Evolutionary conservation across 2,113 vertebrate genomes (phyloP), one percentile per base, ranked within the genome.

Genomic region (Isurus oxyrinchus): DNA sequence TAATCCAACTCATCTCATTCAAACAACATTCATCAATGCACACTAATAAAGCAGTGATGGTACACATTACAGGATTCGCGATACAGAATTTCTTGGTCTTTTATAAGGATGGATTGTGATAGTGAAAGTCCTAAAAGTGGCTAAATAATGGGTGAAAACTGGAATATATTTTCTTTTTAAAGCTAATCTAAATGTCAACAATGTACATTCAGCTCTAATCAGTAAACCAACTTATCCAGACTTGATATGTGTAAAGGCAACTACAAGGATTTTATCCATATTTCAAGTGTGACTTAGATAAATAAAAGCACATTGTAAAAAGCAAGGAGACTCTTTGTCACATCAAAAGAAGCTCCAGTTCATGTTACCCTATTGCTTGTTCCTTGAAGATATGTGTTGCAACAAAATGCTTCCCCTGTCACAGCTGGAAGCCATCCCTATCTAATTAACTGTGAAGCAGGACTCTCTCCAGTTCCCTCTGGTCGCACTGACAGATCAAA

Each of bases 401-500:
- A 95, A 67, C n/a, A 84, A 96, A 86, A 40, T 96, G 97, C 97
- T 97, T 97, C 96, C 94, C 79, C 40, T 96, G 97, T 97, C 97
- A 97, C 97, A 96, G 97, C 97, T 97, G 96, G 97, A 96, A 97
- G 96, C 27, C 67, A 97, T 96, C 97, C 96, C 97, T 96, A 97
- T 97, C 97, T 98, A 97, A 98, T 98, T 98, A 98, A 98, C 97
- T 97, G 97, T 97, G 96, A 84, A 84, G n/a, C 79, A 44, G n/a
- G 79, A 44, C 79, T 81, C 79, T 81, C 97, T 72, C 69, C 97
- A 97, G 97, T 97, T 97, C 97, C 98, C 96, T 94, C 97, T 0
- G 97, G 97, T 96, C 96, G 97, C 97, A 97, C 97, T 97, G 97
- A 97, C 97, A 97, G 97, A 98, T 98, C 97, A 98, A 98, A 98